Evolutionary conservation across 64 coral and sea anemone genomes (phyloP).

Genomic region (Montipora capricornis): DNA sequence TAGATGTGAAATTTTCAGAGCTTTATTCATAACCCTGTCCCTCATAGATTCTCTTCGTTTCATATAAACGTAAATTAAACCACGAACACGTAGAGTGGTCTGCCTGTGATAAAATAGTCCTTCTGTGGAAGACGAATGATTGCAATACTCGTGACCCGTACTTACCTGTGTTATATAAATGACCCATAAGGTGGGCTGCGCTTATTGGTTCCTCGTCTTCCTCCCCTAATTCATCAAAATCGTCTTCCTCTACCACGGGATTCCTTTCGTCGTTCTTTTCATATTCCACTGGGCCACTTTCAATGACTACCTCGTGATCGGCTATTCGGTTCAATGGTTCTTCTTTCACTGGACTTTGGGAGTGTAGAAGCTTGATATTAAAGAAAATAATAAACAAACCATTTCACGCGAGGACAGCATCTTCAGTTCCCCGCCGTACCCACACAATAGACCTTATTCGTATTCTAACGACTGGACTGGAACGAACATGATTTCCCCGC

Average conservation of each 20-base stretch:
- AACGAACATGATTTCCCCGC: too few species aligned
- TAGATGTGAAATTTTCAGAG: too few species aligned
- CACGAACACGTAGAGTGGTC: too few species aligned
- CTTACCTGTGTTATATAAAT: constrained; percentile 68
- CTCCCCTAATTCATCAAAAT: constrained; percentile 59
- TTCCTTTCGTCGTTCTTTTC: constrained; percentile 27
- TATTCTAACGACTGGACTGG: too few species aligned
- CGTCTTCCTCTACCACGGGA: constrained; percentile 33
- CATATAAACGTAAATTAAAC: too few species aligned
- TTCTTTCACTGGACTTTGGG: neutral
- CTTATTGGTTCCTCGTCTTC: constrained; percentile 79
- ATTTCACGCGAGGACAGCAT: too few species aligned
- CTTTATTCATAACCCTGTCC: too few species aligned
- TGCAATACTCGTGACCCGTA: neutral
- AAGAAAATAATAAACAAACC: neutral
- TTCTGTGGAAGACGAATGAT: too few species aligned
- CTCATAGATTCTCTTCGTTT: too few species aligned
- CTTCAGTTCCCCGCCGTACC: too few species aligned
- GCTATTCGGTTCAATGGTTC: neutral
- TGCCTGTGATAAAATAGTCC: too few species aligned
- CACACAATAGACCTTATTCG: too few species aligned
- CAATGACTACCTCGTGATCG: constrained; percentile 54
- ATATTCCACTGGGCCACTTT: constrained; percentile 82
- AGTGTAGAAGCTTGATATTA: neutral
- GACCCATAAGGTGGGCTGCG: constrained; percentile 66